Evolutionary conservation across 2,888 invertebrate species (phyloP), one percentile per base, ranked within the genome.

Genomic region (Drosophila aldrichi): DNA sequence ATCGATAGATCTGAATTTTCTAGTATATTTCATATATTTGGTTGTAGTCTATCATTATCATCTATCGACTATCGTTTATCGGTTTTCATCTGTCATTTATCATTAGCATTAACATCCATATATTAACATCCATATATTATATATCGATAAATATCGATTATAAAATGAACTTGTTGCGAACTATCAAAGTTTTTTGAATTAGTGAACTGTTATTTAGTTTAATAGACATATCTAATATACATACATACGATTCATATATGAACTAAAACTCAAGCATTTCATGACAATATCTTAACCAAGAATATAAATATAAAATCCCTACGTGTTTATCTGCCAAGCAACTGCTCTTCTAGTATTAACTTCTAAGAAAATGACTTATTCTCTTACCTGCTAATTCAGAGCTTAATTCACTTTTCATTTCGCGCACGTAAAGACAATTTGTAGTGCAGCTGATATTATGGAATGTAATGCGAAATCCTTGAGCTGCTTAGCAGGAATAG

Each of bases 311-410:
- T 3, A 10, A 7, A 12, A 3, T 5, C 12, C 7, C 7, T 1
- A 2, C 1, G 10, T 0, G 7, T 16, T 12, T 32, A 12, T 29
- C 5, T 49, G 22, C 44, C 44, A 16, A 16, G 22, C 44, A 25
- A 25, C 8, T 22, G 1, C 4, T 9, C 9, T 9, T 25, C 4
- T 8, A 14, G n/a, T 3, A 25, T 6, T 25, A n/a, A 9, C 22
- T 10, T 29, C 0, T 12, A 2, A 10, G 3, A 1, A 10, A 48
- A 6, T 18, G 9, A 9, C 9, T n/a, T 1, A 0, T 5, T 18
- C 48, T 48, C 0, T 12, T 12, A 14, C 3, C 18, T 49, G 14
- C 32, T 34, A 49, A 34, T 49, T 34, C 34, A 20, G 49, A 32
- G 49, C 18, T 3, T 34, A 49, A 49, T 34, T 32, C 20, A 49